Evolutionary conservation across 2,888 invertebrate species (phyloP).

Genomic region (Charanyca ferruginea): DNA sequence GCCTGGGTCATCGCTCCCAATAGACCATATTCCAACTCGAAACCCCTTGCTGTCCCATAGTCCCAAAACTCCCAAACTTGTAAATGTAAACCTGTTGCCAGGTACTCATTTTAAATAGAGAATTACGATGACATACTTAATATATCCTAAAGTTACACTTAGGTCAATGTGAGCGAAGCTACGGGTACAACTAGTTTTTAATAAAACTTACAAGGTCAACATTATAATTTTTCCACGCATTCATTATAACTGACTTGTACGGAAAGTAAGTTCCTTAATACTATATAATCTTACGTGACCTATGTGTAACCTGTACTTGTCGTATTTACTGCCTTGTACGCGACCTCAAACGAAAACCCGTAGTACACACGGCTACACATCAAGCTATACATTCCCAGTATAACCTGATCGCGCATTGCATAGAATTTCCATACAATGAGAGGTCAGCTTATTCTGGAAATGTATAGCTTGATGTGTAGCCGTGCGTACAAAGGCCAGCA

Average conservation of each 20-base stretch:
- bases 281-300: conserved; percentile 29
- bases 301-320: conserved; percentile 34
- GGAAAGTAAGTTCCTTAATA: conserved; percentile 23
- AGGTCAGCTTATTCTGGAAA: too few species aligned
- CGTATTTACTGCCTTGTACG: conserved; percentile 34
- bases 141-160: not conserved
- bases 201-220: not conserved
- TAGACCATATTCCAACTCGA: not conserved
- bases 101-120: not conserved
- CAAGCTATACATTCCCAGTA: too few species aligned
- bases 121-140: not conserved
- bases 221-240: not conserved
- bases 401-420: too few species aligned
- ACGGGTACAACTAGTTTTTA: not conserved
- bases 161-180: not conserved
- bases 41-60: not conserved
- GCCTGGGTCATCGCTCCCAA: not conserved
- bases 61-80: not conserved
- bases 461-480: too few species aligned
- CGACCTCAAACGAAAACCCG: conserved; percentile 35
- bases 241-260: not conserved
- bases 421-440: too few species aligned
- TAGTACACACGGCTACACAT: too few species aligned
- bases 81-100: not conserved
- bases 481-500: too few species aligned